These are phyloP conservation scores for Polypterus senegalus DNA, from an alignment of 2,113 vertebrate species.

Conservation along the genomic window DNA sequence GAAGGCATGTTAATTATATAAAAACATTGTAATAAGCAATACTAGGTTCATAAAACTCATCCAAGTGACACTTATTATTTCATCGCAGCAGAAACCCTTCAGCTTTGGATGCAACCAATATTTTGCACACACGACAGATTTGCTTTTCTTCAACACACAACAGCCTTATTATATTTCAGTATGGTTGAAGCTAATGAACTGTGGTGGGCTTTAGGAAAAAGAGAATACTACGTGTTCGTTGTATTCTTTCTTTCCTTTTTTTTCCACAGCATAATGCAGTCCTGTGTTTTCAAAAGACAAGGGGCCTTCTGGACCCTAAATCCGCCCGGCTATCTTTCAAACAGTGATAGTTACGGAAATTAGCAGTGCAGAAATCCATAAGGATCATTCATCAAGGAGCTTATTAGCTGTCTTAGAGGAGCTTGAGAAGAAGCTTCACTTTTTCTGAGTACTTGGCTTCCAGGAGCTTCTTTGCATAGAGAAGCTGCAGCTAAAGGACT, in stretches of 20 bases:
- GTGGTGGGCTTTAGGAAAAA: too few relatives aligned
- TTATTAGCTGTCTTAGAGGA: constrained; percentile 81
- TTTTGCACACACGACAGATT: too few relatives aligned
- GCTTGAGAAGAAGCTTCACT: constrained; percentile 53
- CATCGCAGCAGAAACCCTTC: too few relatives aligned
- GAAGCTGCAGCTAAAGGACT: neutral
- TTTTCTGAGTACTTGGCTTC: constrained; percentile 24
- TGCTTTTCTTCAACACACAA: too few relatives aligned
- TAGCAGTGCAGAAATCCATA: constrained; percentile 85
- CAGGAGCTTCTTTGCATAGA: constrained; percentile 21
- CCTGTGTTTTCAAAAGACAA: constrained; percentile 71
- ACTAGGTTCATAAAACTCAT: too few relatives aligned
- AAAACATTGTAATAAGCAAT: too few relatives aligned
- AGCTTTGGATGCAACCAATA: too few relatives aligned
- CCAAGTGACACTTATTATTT: too few relatives aligned
- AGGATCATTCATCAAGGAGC: constrained; percentile 79
- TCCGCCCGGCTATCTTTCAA: constrained; percentile 90
- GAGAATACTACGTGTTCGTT: constrained; percentile 21
- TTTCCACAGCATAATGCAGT: constrained; percentile 63
- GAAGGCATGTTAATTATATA: too few relatives aligned
- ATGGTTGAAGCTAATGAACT: too few relatives aligned
- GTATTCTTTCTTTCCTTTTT: constrained; percentile 30
- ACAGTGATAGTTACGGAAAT: constrained; percentile 98
- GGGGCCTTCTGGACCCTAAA: constrained; percentile 56
- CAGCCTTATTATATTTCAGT: too few relatives aligned